A percentile compares a stretch with the other conserved stretches of the same genome.
Evolutionary conservation across 2,113 vertebrate species (phyloP).

Genomic region (Leptobrachium ailaonicum): DNA sequence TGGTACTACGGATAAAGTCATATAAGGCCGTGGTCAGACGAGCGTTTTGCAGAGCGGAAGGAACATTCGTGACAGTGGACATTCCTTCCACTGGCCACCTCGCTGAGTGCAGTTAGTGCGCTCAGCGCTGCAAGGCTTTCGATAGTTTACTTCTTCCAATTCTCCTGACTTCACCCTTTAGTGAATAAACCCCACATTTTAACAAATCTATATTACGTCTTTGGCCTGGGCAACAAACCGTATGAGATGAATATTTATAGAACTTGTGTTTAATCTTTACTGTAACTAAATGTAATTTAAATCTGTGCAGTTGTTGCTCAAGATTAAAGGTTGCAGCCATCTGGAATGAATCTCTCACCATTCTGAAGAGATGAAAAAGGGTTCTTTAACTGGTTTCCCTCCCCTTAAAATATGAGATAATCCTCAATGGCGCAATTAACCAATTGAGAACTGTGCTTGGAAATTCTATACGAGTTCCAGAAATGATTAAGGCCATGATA

Average conservation of each 20-base stretch:
- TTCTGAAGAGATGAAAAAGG: slow-evolving; percentile 26
- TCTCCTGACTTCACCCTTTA: too few species aligned
- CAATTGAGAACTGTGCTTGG: slow-evolving; percentile 9
- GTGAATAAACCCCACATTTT: too few species aligned
- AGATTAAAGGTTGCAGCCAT: slow-evolving; percentile 48
- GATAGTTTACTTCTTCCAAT: too few species aligned
- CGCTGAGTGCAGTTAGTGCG: too few species aligned
- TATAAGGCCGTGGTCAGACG: too few species aligned
- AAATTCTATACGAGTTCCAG: neutral
- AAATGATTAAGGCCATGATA: too few species aligned
- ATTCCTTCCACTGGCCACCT: too few species aligned
- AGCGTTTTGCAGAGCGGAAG: too few species aligned
- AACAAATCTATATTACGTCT: neutral
- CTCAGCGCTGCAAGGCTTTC: too few species aligned
- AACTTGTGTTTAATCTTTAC: slow-evolving; percentile 37
- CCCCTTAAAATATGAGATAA: slow-evolving; percentile 8
- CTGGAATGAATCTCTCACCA: slow-evolving; percentile 27
- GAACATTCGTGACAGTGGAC: too few species aligned
- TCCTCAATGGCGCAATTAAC: slow-evolving; percentile 18
- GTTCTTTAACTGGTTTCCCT: slow-evolving; percentile 24
- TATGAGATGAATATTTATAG: slow-evolving; percentile 24
- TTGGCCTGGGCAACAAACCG: slow-evolving; percentile 2
- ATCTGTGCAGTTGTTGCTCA: slow-evolving; percentile 33
- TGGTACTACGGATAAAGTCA: too few species aligned
- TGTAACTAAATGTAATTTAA: slow-evolving; percentile 32